phyloP scores from a whole-genome alignment of 2,113 vertebrate species.

The Vireo altiloquus region DNA sequence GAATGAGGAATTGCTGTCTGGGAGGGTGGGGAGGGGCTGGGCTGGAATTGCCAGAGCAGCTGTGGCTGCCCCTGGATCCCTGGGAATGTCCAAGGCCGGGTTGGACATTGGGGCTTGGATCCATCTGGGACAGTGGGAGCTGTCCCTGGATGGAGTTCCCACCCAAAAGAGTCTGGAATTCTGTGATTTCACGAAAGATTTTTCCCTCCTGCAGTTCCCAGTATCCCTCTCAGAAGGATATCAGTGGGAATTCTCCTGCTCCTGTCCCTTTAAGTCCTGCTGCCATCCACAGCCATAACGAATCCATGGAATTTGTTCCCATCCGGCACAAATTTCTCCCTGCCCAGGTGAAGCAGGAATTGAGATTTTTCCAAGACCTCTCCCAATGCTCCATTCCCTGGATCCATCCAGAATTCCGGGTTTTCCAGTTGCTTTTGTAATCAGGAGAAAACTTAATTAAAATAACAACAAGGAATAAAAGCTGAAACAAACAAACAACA shows the following conservation, averaged over 20 bases:
- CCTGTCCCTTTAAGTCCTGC: too few species aligned
- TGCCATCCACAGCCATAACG: too few species aligned
- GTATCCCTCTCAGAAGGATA: background rate
- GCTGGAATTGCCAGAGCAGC: background rate
- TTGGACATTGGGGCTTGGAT: background rate
- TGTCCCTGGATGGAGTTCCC: background rate
- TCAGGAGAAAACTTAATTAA: background rate
- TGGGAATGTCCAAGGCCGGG: fast-evolving
- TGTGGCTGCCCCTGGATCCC: background rate
- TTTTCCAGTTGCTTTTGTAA: background rate
- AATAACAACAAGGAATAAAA: background rate
- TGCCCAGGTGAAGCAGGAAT: background rate
- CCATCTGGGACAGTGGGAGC: fast-evolving
- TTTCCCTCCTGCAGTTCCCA: background rate
- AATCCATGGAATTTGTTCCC: background rate
- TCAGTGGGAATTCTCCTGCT: background rate
- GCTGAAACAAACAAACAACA: background rate
- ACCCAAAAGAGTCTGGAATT: background rate
- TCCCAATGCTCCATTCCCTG: background rate
- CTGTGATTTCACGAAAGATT: background rate
- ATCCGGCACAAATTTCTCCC: background rate
- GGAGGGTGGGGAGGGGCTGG: background rate
- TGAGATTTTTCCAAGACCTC: background rate
- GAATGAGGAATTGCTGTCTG: background rate
- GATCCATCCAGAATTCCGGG: background rate